Evolutionary conservation across 2,113 vertebrate genomes (phyloP).

Genomic region (Eurystomus gularis): DNA sequence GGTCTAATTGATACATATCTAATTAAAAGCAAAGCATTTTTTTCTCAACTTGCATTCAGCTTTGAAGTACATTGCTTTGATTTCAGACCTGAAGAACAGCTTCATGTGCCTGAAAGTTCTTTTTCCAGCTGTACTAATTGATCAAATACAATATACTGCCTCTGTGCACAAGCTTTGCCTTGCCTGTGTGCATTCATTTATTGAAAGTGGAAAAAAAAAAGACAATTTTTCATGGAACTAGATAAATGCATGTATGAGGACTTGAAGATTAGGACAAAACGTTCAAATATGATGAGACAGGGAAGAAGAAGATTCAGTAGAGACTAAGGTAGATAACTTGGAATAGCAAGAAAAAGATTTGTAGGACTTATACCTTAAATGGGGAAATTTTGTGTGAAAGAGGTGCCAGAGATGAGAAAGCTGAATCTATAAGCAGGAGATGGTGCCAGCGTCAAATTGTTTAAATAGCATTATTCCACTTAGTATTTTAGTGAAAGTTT

Average conservation of each 20-base stretch:
- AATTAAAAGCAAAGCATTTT: slow-evolving; percentile 19
- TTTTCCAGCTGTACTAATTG: neutral
- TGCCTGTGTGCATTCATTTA: neutral
- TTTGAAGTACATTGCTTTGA: slow-evolving; percentile 26
- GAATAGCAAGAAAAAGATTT: neutral
- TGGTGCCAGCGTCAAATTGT: neutral
- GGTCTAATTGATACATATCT: slow-evolving; percentile 35
- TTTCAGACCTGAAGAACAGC: slow-evolving; percentile 3
- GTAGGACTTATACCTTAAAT: neutral
- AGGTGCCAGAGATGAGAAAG: neutral
- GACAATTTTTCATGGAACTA: neutral
- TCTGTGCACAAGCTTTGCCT: neutral
- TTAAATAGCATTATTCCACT: neutral
- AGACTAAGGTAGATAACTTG: neutral
- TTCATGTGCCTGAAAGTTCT: neutral
- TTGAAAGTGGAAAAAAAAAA: neutral
- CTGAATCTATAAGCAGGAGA: neutral
- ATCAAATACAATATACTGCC: neutral
- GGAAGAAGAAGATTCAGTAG: neutral
- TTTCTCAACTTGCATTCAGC: neutral
- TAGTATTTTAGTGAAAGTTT: neutral
- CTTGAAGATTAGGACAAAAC: neutral
- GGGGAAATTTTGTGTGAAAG: neutral
- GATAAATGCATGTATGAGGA: neutral
- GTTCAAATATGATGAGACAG: neutral